Evolutionary conservation across 1,140 invertebrate species (phyloP), one percentile per base, ranked within the genome.

Genomic region (Bombus superbus): DNA sequence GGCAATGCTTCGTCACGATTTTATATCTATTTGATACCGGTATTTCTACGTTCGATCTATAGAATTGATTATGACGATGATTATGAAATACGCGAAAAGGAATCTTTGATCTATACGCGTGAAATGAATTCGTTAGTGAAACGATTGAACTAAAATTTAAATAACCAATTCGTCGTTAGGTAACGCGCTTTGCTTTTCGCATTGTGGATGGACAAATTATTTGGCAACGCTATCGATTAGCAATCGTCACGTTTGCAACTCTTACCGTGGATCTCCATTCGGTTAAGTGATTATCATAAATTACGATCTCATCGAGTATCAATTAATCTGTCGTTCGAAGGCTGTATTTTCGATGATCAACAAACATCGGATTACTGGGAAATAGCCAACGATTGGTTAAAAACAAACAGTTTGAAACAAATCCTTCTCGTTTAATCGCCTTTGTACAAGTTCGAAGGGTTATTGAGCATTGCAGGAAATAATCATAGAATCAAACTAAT

Each of bases 131-230:
- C 22, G 1, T 9, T 28, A 57, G 25, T 15, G 57, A 57, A 8
- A 10, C 25, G 59, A 78, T 66, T 15, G 66, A 79, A 68, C 13
- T 44, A n/a, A 40, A 79, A 79, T 68, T 79, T 47, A 79, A 68
- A 68, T 68, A 38, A 11, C 2, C 40, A 9, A 11, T 28, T 66
- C 3, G 8, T 44, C 28, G 25, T 10, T 9, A 13, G 71, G 13
- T 42, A 78, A 76, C 25, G 47, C 25, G 40, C 5, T 40, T 13
- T 53, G 22, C 15, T 10, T 3, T 40, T 53, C 32, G 22, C 2
- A 15, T 8, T 5, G 11, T 53, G 15, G 18, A 25, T 4, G 5
- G 11, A 64, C 42, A 66, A 44, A 78, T 42, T 64, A 64, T 66
- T 77, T 38, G 35, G 18, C 25, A 42, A 77, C 38, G 32, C 57